Conservation (phyloP, 2,797 vertebrate species). For the Knipowitschia caucasica region DNA sequence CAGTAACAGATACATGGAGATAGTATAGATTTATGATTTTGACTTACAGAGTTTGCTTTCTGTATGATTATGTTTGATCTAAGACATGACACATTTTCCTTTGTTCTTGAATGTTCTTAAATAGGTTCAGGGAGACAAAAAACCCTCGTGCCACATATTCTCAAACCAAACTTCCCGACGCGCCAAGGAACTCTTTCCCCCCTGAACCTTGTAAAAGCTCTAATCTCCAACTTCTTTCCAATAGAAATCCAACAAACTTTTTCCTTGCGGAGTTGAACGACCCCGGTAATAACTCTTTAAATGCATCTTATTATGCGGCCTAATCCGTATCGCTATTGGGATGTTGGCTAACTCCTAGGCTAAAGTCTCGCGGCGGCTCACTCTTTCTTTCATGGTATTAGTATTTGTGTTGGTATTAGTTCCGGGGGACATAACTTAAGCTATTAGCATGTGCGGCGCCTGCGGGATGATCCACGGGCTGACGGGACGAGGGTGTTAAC, state of each 20-base stretch:
- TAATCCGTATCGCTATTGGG: constrained; percentile 75
- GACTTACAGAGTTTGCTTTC: no score
- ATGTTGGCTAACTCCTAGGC: constrained; percentile 64
- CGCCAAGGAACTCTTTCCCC: neutral
- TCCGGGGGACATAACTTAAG: constrained; percentile 77
- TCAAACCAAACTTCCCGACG: neutral
- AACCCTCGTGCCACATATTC: no score
- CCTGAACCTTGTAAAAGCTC: neutral
- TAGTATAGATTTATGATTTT: no score
- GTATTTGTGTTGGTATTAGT: constrained; percentile 78
- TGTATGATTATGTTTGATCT: no score
- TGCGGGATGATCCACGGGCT: constrained; percentile 64
- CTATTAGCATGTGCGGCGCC: constrained; percentile 78
- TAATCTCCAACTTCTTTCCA: neutral
- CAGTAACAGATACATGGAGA: no score
- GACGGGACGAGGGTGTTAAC: constrained; percentile 72
- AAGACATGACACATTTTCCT: no score
- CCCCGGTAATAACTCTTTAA: constrained; percentile 75
- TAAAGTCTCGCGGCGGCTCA: constrained; percentile 44
- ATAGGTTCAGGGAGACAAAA: no score
- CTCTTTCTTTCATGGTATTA: constrained; percentile 73
- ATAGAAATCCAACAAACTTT: constrained; percentile 18
- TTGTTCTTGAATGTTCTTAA: no score
- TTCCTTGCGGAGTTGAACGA: neutral
- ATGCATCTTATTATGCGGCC: constrained; percentile 78